Evolutionary conservation across 2,888 invertebrate species (phyloP).

Genomic region (Reticulitermes lucifugus): DNA sequence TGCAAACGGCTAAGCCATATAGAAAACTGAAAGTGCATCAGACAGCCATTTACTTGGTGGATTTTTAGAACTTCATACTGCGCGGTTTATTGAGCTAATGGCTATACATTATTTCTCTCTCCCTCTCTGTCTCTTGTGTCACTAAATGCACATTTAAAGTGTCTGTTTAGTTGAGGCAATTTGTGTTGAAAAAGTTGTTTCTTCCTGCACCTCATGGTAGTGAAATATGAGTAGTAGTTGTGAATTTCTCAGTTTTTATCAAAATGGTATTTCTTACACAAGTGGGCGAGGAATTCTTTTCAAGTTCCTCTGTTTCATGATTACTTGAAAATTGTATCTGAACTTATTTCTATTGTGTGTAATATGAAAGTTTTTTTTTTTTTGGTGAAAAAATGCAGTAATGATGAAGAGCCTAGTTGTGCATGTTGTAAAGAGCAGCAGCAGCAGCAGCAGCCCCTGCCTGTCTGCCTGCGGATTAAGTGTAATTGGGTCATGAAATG

Average conservation of each 20-base stretch:
- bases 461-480: slow-evolving; percentile 36
- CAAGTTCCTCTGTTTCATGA: neutral
- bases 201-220: neutral
- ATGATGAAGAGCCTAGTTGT: slow-evolving; percentile 14
- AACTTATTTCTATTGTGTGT: slow-evolving; percentile 12
- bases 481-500: neutral
- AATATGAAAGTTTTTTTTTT: neutral
- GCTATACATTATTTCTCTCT: neutral
- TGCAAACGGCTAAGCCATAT: slow-evolving; percentile 20
- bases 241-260: neutral
- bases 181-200: slow-evolving; percentile 33
- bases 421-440: slow-evolving; percentile 36
- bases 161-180: slow-evolving; percentile 14
- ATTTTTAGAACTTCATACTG: slow-evolving; percentile 33
- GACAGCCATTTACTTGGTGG: slow-evolving; percentile 18
- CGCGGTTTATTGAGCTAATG: slow-evolving; percentile 22
- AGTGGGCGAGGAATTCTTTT: slow-evolving; percentile 6
- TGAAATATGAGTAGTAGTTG: slow-evolving; percentile 20
- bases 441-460: slow-evolving; percentile 47
- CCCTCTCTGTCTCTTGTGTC: neutral
- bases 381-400: slow-evolving; percentile 23
- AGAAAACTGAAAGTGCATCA: slow-evolving; percentile 24
- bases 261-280: neutral
- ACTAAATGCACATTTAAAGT: slow-evolving; percentile 10
- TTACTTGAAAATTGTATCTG: slow-evolving; percentile 3